phyloP scores from a whole-genome alignment of 2,888 invertebrate species.

The Tortrix viridana region DNA sequence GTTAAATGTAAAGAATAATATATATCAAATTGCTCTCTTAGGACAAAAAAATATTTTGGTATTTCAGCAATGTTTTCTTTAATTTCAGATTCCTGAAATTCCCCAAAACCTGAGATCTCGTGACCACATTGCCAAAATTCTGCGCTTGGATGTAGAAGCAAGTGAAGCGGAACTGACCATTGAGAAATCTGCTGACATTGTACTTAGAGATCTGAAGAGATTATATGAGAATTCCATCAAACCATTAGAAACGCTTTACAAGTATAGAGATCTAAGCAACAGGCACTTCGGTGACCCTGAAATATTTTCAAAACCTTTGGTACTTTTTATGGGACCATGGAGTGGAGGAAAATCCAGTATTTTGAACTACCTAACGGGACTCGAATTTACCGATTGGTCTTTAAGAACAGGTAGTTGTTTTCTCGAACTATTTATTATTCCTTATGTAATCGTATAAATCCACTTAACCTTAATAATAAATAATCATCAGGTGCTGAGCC shows the following conservation, averaged over 20 bases:
- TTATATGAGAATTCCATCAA: conserved; percentile 94
- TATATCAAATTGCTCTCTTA: neutral
- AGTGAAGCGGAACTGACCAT: conserved; percentile 88
- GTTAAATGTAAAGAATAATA: conserved; percentile 75
- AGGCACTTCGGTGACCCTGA: conserved; percentile 97
- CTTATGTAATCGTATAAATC: neutral
- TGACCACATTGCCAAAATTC: conserved; percentile 90
- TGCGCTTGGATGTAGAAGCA: conserved; percentile 91
- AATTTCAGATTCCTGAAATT: conserved; percentile 88
- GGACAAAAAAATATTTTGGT: neutral
- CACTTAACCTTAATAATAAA: conserved; percentile 5
- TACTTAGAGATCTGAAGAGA: conserved; percentile 93
- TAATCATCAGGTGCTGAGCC: conserved; percentile 92
- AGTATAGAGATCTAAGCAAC: conserved; percentile 95
- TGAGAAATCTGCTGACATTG: conserved; percentile 89
- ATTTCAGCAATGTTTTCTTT: conserved; percentile 5
- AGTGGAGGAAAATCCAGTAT: conserved; percentile 98
- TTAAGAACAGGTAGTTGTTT: conserved; percentile 90
- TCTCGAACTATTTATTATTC: neutral
- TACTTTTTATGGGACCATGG: conserved; percentile 98
- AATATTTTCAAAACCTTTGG: conserved; percentile 96
- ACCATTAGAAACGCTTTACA: conserved; percentile 95
- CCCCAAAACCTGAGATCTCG: conserved; percentile 91
- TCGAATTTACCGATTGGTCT: conserved; percentile 92
- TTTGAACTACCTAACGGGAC: conserved; percentile 95